A percentile compares a stretch with the other conserved stretches of the same genome.
Evolutionary conservation across 1,140 invertebrate species (phyloP).

Genomic region (Pantala flavescens): DNA sequence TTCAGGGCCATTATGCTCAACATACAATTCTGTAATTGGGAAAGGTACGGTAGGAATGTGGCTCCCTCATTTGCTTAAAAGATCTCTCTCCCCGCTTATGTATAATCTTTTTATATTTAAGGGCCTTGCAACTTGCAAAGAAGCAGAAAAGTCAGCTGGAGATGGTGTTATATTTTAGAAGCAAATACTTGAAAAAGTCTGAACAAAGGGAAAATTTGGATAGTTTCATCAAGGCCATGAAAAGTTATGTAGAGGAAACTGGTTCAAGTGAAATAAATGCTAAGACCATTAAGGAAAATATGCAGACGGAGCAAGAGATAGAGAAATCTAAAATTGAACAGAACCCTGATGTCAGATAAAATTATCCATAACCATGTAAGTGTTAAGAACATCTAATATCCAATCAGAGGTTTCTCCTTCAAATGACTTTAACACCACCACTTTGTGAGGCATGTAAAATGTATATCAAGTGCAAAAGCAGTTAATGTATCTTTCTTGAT

Average conservation of each 20-base stretch:
- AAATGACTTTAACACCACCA: neutral
- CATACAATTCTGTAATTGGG: constrained; percentile 77
- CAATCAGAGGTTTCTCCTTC: neutral
- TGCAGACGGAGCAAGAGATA: neutral
- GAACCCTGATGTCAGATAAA: neutral
- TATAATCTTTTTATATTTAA: neutral
- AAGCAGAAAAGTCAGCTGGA: neutral
- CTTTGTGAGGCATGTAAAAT: neutral
- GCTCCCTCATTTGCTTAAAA: neutral
- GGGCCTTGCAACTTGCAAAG: neutral
- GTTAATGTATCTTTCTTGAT: neutral
- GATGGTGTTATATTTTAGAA: neutral
- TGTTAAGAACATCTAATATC: neutral
- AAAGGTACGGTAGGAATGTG: constrained; percentile 41
- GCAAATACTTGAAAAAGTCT: neutral
- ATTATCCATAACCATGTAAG: neutral
- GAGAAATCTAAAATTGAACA: neutral
- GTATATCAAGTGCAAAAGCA: neutral
- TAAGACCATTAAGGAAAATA: neutral
- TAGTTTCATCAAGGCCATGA: constrained; percentile 2
- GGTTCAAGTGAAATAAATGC: neutral
- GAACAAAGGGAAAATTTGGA: neutral
- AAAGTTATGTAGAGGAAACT: neutral
- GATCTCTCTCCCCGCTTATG: neutral
- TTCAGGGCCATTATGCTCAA: constrained; percentile 70